phyloP scores from a whole-genome alignment of 1,140 invertebrate species.

The Drosophila lowei region DNA sequence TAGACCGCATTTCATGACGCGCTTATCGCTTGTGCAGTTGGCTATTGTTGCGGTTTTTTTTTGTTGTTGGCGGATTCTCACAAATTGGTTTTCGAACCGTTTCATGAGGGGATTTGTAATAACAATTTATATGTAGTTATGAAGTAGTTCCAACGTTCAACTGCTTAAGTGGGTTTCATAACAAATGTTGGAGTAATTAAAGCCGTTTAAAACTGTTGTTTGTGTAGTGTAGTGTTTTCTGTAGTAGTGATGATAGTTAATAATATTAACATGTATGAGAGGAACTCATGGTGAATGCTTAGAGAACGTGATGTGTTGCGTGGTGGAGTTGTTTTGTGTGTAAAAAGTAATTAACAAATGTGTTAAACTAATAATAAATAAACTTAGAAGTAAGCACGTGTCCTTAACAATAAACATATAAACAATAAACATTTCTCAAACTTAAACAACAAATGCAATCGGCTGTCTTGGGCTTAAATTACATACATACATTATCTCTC shows the following conservation, averaged over 20 bases:
- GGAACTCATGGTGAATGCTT: conserved; percentile 67
- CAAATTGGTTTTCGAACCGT: conserved; percentile 12
- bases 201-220: conserved; percentile 30
- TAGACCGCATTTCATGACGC: conserved; percentile 33
- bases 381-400: conserved; percentile 65
- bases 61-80: not conserved
- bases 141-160: conserved; percentile 18
- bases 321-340: conserved; percentile 14
- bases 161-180: conserved; percentile 26
- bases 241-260: too few species aligned
- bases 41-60: conserved; percentile 17
- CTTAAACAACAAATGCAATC: conserved; percentile 71
- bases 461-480: conserved; percentile 44
- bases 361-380: conserved; percentile 65
- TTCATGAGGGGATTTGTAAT: conserved; percentile 28
- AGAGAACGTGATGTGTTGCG: conserved; percentile 37
- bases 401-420: conserved; percentile 44
- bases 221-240: conserved; percentile 29
- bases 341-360: conserved; percentile 73
- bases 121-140: conserved; percentile 28
- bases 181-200: conserved; percentile 52
- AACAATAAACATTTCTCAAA: conserved; percentile 63
- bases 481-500: conserved; percentile 5
- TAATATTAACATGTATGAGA: conserved; percentile 59
- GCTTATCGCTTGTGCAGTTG: conserved; percentile 9